Base-by-base conservation (phyloP, 1,140 invertebrate species). In the Microvelia longipes region DNA sequence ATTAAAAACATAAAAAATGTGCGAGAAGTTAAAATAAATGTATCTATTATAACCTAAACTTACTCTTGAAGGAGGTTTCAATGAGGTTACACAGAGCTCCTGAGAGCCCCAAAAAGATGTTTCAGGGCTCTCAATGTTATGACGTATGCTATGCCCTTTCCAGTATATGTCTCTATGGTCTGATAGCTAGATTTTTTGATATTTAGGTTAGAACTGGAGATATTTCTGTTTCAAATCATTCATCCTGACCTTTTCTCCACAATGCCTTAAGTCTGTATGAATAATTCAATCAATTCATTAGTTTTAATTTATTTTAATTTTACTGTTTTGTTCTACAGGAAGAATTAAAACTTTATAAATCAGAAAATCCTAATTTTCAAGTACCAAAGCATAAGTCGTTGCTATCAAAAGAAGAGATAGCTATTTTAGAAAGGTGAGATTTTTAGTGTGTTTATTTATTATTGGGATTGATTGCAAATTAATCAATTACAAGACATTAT, bases 341-440 rank as follows among this genome's bases (percentile, higher is more conserved):
- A 70, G 73, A 74, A 68, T 67, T 77, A 24, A 73, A 75, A 67
- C 64, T 50, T 29, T 75, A 76, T 61, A 68, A 64, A 64, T 63
- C 70, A 28, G 68, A 73, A 61, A 72, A 76, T 70, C 74, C 74
- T n/a, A 29, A 71, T 13, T 74, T 74, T 63, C 60, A 66, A 67
- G 66, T 69, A 2, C 69, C 71, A 50, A 61, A 65, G 13, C 66
- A 66, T 5, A 77, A 76, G 72, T 68, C 72, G 29, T 68, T 76
- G 14, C 61, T 77, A 14, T 74, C 72, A 25, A 76, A 77, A 71
- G 75, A 76, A 60, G 75, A 77, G 61, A 73, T 71, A 67, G 66
- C 50, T 61, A 71, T 77, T 13, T 70, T 71, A 35, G 76, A 76
- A 66, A 76, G 73, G 74, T 75, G 68, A 64, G 35, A 66, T 26